These are phyloP conservation scores for Trogon surrucura DNA, from an alignment of 2,113 vertebrate genomes.

Conservation along the genomic window DNA sequence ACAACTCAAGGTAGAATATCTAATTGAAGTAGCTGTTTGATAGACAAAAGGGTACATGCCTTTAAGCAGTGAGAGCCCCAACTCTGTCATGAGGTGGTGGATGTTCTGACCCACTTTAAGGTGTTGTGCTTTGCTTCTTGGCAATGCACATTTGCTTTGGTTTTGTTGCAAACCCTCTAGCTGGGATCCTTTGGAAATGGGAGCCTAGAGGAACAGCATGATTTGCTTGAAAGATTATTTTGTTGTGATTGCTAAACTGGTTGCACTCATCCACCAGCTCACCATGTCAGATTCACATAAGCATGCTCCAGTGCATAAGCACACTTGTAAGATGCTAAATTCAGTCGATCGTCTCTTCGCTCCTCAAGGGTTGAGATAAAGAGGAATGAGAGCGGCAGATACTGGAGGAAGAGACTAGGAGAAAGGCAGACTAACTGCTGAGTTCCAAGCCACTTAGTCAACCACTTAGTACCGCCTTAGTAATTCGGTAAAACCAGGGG, in stretches of 20 bases:
- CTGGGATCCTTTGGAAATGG: neutral
- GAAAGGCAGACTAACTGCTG: neutral
- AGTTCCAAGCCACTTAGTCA: neutral
- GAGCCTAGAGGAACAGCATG: neutral
- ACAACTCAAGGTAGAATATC: neutral
- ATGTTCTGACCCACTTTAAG: neutral
- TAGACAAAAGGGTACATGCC: neutral
- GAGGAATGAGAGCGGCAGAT: neutral
- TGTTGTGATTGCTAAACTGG: conserved; percentile 31
- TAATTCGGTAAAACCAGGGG: neutral
- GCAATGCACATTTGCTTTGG: neutral
- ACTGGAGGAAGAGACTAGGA: neutral
- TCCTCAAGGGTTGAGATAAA: conserved; percentile 11
- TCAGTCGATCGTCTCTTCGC: neutral
- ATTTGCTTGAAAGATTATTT: conserved; percentile 43
- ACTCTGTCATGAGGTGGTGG: neutral
- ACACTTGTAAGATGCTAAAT: neutral
- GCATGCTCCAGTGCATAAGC: conserved; percentile 11
- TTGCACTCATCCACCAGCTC: conserved; percentile 28
- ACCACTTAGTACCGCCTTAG: neutral
- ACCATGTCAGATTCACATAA: conserved; percentile 17
- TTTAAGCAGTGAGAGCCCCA: neutral
- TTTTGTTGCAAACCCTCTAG: neutral
- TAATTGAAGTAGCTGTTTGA: neutral
- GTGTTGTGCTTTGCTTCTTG: neutral